These are phyloP conservation scores for Drosophila tsacasi DNA, from an alignment of 1,140 invertebrate species.

Conservation along the genomic window DNA sequence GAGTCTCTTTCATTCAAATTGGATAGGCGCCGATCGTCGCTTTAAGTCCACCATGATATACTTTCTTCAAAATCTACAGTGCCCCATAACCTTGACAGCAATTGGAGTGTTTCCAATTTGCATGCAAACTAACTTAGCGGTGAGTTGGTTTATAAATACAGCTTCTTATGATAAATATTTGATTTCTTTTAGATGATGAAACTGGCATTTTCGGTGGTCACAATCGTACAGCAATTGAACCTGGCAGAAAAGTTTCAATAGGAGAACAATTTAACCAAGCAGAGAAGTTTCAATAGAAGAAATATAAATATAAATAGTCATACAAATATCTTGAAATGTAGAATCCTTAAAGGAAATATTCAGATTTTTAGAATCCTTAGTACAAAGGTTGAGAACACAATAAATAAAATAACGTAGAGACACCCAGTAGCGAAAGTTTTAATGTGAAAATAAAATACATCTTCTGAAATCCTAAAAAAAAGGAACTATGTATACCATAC, in stretches of 20 bases:
- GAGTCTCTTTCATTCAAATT: constrained; percentile 61
- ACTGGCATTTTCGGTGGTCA: constrained; percentile 62
- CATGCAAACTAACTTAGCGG: constrained; percentile 54
- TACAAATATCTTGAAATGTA: background rate
- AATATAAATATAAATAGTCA: no score
- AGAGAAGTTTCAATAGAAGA: no score
- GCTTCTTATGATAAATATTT: background rate
- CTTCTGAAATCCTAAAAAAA: no score
- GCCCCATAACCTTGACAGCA: constrained; percentile 53
- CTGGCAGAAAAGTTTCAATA: constrained; percentile 59
- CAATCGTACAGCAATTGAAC: constrained; percentile 53
- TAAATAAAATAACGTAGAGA: background rate
- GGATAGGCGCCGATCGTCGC: constrained; percentile 37
- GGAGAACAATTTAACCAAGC: no score
- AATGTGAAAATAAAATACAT: no score
- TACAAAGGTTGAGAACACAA: background rate
- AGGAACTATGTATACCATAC: no score
- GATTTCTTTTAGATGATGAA: constrained; percentile 43
- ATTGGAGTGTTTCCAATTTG: constrained; percentile 64
- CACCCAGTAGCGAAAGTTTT: no score
- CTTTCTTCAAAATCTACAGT: constrained; percentile 64
- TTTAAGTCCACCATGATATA: constrained; percentile 44
- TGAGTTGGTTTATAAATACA: constrained; percentile 7
- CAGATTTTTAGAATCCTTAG: background rate
- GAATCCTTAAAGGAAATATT: background rate